These are phyloP conservation scores for Catajapyx aquilonaris DNA, from an alignment of 1,140 invertebrate species.

Conservation along the genomic window DNA sequence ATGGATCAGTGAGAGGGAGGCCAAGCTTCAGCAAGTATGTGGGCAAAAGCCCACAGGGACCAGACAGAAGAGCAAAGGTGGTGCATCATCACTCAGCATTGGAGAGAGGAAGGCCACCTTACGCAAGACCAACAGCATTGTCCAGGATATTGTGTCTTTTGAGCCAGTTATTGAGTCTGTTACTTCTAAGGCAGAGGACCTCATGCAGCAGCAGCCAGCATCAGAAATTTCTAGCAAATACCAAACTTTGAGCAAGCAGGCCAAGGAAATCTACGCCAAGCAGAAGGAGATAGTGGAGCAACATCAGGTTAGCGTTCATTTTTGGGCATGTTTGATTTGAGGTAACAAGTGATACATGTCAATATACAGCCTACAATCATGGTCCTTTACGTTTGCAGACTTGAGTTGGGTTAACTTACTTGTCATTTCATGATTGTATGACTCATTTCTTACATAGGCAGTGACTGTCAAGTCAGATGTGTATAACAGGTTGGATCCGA, in stretches of 20 bases:
- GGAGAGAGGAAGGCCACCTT: conserved; percentile 69
- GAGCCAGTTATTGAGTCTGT: conserved; percentile 89
- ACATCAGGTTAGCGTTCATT: conserved; percentile 45
- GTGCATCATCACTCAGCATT: conserved; percentile 52
- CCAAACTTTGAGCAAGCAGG: conserved; percentile 68
- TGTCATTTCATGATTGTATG: too few relatives aligned
- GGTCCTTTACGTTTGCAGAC: too few relatives aligned
- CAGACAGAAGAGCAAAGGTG: conserved; percentile 24
- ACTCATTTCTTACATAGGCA: too few relatives aligned
- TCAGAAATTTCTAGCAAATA: conserved; percentile 79
- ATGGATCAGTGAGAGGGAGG: conserved; percentile 88
- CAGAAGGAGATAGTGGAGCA: conserved; percentile 76
- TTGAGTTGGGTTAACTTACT: too few relatives aligned
- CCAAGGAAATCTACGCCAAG: conserved; percentile 70
- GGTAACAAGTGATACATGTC: too few relatives aligned
- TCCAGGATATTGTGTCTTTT: conserved; percentile 83
- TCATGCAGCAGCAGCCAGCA: conserved; percentile 62
- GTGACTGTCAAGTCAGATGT: too few relatives aligned
- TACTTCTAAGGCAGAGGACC: conserved; percentile 69
- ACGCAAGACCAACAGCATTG: conserved; percentile 78
- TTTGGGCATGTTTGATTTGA: too few relatives aligned
- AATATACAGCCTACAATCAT: too few relatives aligned
- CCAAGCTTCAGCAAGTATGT: conserved; percentile 79
- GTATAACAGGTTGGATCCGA: too few relatives aligned
- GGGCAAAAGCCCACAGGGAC: conserved; percentile 48